Conservation (phyloP, 2,888 invertebrate genomes). For the Catocala nupta region DNA sequence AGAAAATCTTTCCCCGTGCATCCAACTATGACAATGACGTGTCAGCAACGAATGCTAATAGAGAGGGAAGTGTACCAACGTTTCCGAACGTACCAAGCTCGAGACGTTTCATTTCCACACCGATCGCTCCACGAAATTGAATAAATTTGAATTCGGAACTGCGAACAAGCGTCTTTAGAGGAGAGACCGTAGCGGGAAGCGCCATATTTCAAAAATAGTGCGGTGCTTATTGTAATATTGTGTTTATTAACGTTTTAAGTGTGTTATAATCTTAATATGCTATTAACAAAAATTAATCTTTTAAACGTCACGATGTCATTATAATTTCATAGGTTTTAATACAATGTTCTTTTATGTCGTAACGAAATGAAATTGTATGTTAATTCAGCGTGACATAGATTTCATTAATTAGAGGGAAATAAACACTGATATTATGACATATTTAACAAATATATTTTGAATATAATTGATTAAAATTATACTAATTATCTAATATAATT, state of each 20-base stretch:
- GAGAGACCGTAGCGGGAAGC: conserved; percentile 36
- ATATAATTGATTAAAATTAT: too few species aligned
- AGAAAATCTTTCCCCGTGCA: conserved; percentile 48
- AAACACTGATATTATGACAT: too few species aligned
- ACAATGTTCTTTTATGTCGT: too few species aligned
- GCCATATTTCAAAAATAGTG: conserved; percentile 38
- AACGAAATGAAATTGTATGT: too few species aligned
- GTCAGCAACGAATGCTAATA: conserved; percentile 71
- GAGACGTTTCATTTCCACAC: conserved; percentile 80
- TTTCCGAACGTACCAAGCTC: conserved; percentile 27
- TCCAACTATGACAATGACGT: conserved; percentile 59
- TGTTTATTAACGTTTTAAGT: neutral
- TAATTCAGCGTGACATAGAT: too few species aligned
- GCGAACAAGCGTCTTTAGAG: conserved; percentile 51
- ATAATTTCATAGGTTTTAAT: too few species aligned
- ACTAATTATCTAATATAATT: too few species aligned
- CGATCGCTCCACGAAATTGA: conserved; percentile 76
- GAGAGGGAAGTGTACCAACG: conserved; percentile 66
- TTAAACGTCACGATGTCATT: too few species aligned
- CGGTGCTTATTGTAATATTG: neutral
- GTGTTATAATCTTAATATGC: too few species aligned
- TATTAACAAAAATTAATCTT: too few species aligned
- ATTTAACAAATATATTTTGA: too few species aligned
- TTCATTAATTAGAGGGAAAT: too few species aligned
- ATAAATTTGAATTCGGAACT: conserved; percentile 82